Evolutionary conservation across 2,797 vertebrate genomes (phyloP), one percentile per base, ranked within the genome.

Genomic region (Dallia pectoralis): DNA sequence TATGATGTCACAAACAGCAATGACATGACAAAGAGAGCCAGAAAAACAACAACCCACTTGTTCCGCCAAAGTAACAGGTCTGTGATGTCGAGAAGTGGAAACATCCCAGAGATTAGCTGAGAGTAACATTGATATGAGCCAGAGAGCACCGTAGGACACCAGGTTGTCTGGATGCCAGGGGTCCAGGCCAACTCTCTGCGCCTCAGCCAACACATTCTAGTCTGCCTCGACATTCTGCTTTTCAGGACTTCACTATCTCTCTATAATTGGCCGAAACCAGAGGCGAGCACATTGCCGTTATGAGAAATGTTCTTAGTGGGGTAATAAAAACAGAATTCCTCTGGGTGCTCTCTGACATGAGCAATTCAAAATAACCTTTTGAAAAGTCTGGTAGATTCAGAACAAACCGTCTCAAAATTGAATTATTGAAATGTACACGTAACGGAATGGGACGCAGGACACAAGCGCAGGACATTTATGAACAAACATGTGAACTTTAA

Each of bases 201-300:
- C 85, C 85, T 79, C 71, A 53, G 86, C 87, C 89, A 89, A 77
- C 83, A 88, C 75, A 83, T 88, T 73, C 84, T 74, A 83, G 86
- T 66, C 33, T 36, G 18, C 32, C 64, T 36, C 61, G 2, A 78
- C 78, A 84, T 81, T 87, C 86, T 79, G 80, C 82, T 88, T 84
- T 86, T 86, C 87, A 91, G 88, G 87, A 86, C 86, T 86, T 73
- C 82, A 83, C 86, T 87, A 87, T 91, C 87, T 86, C 77, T 76
- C 83, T 89, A 79, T 90, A 92, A 93, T 90, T 90, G 89, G 84
- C 87, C 88, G 88, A 91, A 91, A 90, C 85, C 81, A 86, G 83
- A 87, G 89, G 80, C 85, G 83, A 87, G 88, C 83, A 79, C 81
- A 80, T 82, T 66, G 22, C 81, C 79, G 76, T 83, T 85, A 67